Conservation (phyloP, 2,888 invertebrate species). For the Catotricha subobsoleta region DNA sequence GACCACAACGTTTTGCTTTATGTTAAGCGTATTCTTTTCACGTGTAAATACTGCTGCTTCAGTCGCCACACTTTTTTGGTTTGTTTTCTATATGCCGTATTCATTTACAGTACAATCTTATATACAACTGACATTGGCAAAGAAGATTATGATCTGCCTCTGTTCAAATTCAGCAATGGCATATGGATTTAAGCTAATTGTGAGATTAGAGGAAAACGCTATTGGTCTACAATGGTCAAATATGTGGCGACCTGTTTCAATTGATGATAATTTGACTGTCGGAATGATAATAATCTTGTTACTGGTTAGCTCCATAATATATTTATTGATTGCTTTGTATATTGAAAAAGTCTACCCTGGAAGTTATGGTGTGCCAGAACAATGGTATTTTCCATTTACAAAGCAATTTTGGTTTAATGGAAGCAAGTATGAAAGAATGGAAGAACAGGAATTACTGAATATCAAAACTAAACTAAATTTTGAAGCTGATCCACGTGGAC, state of each 20-base stretch:
- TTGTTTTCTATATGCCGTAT: conserved; percentile 54
- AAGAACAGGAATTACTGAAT: no score
- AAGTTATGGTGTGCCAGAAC: conserved; percentile 65
- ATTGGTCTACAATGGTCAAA: conserved; percentile 37
- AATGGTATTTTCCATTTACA: conserved; percentile 63
- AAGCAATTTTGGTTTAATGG: conserved; percentile 34
- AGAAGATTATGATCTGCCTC: conserved; percentile 46
- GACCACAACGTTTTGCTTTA: conserved; percentile 59
- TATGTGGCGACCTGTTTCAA: conserved; percentile 39
- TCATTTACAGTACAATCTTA: conserved; percentile 38
- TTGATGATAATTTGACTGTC: conserved; percentile 49
- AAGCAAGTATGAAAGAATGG: conserved; percentile 6
- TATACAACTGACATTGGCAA: conserved; percentile 42
- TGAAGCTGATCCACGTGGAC: conserved; percentile 33
- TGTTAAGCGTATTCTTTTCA: conserved; percentile 61
- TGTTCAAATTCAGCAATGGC: conserved; percentile 66
- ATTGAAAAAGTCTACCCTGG: conserved; percentile 76
- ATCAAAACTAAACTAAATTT: conserved; percentile 14
- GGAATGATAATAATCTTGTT: conserved; percentile 41
- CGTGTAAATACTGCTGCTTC: conserved; percentile 65
- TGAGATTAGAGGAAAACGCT: conserved; percentile 45
- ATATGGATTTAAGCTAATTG: conserved; percentile 53
- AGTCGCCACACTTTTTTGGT: conserved; percentile 58
- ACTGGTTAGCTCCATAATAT: conserved; percentile 35
- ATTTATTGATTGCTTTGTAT: conserved; percentile 62